Percentiles rank a stretch among this genome's conserved stretches.
phyloP scores from a whole-genome alignment of 2,113 vertebrate species.

The Pygoscelis antarcticus region DNA sequence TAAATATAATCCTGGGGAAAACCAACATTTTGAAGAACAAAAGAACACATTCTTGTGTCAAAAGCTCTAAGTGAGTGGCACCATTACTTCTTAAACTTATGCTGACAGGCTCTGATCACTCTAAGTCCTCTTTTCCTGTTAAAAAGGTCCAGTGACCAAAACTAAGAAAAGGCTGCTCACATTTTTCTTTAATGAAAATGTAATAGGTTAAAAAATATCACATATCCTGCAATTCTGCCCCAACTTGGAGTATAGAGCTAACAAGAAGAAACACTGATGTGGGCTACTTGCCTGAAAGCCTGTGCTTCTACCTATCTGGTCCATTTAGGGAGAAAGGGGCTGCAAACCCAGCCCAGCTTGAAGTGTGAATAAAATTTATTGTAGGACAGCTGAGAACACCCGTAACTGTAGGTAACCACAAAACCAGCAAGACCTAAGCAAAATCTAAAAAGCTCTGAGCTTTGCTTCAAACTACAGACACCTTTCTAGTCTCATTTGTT shows the following conservation, averaged over 20 bases:
- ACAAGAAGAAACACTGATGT: neutral
- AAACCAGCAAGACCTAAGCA: neutral
- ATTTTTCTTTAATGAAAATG: neutral
- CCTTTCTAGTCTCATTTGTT: neutral
- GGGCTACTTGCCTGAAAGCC: neutral
- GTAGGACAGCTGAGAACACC: neutral
- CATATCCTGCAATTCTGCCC: neutral
- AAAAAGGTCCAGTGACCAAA: neutral
- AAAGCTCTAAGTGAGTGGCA: neutral
- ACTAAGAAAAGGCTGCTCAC: neutral
- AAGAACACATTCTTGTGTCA: neutral
- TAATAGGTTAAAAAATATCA: neutral
- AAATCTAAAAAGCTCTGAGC: neutral
- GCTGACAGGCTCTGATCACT: neutral
- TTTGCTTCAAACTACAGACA: neutral
- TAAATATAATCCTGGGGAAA: neutral
- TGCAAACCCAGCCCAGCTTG: neutral
- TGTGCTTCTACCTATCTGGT: neutral
- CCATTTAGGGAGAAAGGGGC: neutral
- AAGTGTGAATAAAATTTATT: neutral
- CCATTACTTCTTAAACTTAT: neutral
- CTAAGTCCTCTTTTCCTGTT: neutral
- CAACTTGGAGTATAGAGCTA: neutral
- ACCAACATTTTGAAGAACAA: neutral
- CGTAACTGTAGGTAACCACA: neutral